phyloP scores from a whole-genome alignment of 2,888 invertebrate genomes.

The Zaprionus lineosus region DNA sequence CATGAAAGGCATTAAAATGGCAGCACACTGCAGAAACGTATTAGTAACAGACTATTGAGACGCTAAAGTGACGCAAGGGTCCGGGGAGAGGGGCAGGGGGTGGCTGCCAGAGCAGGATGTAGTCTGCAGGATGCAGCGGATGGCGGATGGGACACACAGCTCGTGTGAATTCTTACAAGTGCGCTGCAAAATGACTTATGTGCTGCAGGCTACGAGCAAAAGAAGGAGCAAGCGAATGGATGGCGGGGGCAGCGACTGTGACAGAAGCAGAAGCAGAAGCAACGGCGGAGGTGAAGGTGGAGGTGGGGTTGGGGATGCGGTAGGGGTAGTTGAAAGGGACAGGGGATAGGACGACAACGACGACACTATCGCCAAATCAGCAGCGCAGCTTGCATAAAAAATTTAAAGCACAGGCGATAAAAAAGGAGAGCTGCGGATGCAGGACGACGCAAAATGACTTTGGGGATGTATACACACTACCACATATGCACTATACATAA shows the following conservation, averaged over 20 bases:
- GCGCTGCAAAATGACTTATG: conserved; percentile 75
- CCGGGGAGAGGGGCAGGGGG: conserved; percentile 4
- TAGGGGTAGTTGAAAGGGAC: too few relatives aligned
- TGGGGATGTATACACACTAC: conserved; percentile 29
- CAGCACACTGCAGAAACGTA: conserved; percentile 63
- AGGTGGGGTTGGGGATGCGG: too few relatives aligned
- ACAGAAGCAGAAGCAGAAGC: conserved; percentile 6
- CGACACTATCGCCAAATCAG: conserved; percentile 77
- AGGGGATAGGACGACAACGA: conserved; percentile 25
- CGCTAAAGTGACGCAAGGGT: conserved; percentile 58
- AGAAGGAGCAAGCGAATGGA: too few relatives aligned
- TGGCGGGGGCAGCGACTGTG: too few relatives aligned
- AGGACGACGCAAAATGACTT: conserved; percentile 62
- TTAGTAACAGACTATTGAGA: conserved; percentile 78
- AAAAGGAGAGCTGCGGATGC: conserved; percentile 42
- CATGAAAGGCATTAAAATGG: conserved; percentile 76
- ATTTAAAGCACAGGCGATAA: conserved; percentile 68
- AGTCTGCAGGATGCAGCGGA: conserved; percentile 30
- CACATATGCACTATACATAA: conserved; percentile 47
- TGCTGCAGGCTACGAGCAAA: conserved; percentile 52
- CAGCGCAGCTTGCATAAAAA: conserved; percentile 71
- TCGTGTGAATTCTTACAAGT: conserved; percentile 75
- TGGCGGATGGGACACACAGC: conserved; percentile 47
- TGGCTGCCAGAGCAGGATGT: conserved; percentile 27
- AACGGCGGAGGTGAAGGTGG: conserved; percentile 2